These are phyloP conservation scores for Hippocampus barbouri DNA, from an alignment of 2,113 vertebrate species.

Conservation along the genomic window DNA sequence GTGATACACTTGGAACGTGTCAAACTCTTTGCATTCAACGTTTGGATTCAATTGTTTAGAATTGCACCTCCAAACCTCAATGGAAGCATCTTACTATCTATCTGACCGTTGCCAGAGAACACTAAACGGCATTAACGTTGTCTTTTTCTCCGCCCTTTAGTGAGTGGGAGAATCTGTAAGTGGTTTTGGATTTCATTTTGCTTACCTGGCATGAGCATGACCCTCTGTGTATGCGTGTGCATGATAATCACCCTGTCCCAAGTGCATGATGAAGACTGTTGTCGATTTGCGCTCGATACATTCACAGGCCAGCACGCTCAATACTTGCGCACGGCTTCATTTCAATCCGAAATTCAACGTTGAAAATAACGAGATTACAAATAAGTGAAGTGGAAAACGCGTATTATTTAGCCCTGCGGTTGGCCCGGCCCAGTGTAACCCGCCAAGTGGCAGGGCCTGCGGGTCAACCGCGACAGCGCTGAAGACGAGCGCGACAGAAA, in stretches of 20 bases:
- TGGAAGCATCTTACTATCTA: not conserved
- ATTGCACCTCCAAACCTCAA: too few relatives aligned
- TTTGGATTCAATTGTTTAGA: not conserved
- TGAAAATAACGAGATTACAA: not conserved
- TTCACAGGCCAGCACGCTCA: not conserved
- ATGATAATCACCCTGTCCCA: not conserved
- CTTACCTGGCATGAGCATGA: constrained; percentile 11
- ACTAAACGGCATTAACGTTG: constrained; percentile 28
- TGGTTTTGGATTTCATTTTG: constrained; percentile 47
- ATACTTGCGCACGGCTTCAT: not conserved
- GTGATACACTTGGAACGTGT: not conserved
- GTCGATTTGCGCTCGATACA: not conserved
- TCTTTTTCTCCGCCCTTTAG: constrained; percentile 70
- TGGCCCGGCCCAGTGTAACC: too few relatives aligned
- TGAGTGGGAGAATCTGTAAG: constrained; percentile 96
- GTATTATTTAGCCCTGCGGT: too few relatives aligned
- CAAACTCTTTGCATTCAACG: not conserved
- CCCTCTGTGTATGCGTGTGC: constrained; percentile 1
- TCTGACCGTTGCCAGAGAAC: not conserved
- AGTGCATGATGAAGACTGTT: not conserved
- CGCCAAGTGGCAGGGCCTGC: too few relatives aligned
- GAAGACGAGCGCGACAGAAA: too few relatives aligned
- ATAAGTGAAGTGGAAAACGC: not conserved
- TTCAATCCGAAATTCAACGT: not conserved
- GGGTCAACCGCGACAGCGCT: too few relatives aligned